These are phyloP conservation scores for Nothobranchius kuhntae DNA, from an alignment of 2,113 vertebrate species.

Conservation along the genomic window DNA sequence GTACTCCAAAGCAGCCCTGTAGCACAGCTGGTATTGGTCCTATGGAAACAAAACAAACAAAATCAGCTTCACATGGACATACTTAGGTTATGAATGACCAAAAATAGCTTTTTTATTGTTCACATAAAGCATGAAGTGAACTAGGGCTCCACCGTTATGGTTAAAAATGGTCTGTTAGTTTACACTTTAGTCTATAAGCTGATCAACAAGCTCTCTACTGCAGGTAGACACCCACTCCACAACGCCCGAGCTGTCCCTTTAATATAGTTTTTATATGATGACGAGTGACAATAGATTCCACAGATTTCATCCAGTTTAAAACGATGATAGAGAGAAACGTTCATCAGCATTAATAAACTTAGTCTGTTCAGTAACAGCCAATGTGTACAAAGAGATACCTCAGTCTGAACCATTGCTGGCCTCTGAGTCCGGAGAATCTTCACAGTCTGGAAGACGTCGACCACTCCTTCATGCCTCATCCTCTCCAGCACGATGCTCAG, in stretches of 20 bases:
- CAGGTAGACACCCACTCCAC: too few species aligned
- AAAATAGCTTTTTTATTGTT: background rate
- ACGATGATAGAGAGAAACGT: too few species aligned
- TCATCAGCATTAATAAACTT: background rate
- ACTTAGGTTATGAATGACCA: too few species aligned
- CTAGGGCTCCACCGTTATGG: too few species aligned
- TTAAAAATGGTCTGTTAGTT: too few species aligned
- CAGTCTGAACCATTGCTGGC: constrained; percentile 97
- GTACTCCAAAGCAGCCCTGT: constrained; percentile 95
- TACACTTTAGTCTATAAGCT: too few species aligned
- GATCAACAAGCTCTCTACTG: too few species aligned
- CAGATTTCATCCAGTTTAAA: too few species aligned
- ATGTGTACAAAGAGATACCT: constrained; percentile 75
- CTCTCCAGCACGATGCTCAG: constrained; percentile 96
- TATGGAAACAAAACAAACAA: constrained; percentile 53
- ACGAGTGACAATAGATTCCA: too few species aligned
- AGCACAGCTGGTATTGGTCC: constrained; percentile 99
- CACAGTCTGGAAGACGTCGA: constrained; percentile 97
- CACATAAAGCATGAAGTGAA: too few species aligned
- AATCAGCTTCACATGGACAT: background rate
- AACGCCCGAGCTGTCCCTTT: too few species aligned
- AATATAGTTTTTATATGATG: too few species aligned
- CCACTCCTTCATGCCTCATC: constrained; percentile 95
- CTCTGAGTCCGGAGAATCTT: constrained; percentile 95
- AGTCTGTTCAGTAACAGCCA: background rate